Evolutionary conservation across 2,888 invertebrate species (phyloP), one percentile per base, ranked within the genome.

Genomic region (Gymnosoma rotundatum): DNA sequence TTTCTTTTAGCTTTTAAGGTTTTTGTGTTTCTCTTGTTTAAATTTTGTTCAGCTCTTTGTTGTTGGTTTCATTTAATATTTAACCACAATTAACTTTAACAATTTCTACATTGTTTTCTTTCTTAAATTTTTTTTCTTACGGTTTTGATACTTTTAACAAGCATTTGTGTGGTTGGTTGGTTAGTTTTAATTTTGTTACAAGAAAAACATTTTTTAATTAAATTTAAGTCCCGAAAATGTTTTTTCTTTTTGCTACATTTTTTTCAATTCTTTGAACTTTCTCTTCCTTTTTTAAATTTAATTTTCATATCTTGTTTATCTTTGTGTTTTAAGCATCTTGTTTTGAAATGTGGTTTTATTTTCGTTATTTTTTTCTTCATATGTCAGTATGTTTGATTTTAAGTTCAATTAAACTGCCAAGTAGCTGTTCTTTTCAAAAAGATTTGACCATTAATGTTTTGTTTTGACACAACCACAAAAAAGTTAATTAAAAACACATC

Each of bases 1-100:
- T 52, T 58, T 8, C 36, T 60, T 52, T 42, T 78, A 38, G 12
- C 7, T 45, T 76, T 20, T 48, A 56, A 32, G 54, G 38, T 69
- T 54, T 61, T 38, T 61, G 32, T 48, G 54, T 64, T 69, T 48
- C 48, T 18, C 56, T 74, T 73, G 20, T 32, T 38, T 14, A 18
- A 48, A 58, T 48, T 38, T 32, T 32, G 2, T 32, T 32, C 5
- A 5, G 12, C 9, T 52, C 20, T 52, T 18, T 7, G 54, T 73
- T 63, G 66, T 42, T 67, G 60, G 36, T 66, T 78, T 80, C n/a
- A 45, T 73, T 73, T 83, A 52, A 80, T 73, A 76, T 80, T 76
- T 69, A 83, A 78, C 83, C 83, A 73, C 83, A 83, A 80, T 80
- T 83, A 80, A 73, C 76, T 80, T 76, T 72, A 58, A 50, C 42